These are phyloP conservation scores for Amphibalanus amphitrite DNA, from an alignment of 1,140 invertebrate species.

Conservation along the genomic window DNA sequence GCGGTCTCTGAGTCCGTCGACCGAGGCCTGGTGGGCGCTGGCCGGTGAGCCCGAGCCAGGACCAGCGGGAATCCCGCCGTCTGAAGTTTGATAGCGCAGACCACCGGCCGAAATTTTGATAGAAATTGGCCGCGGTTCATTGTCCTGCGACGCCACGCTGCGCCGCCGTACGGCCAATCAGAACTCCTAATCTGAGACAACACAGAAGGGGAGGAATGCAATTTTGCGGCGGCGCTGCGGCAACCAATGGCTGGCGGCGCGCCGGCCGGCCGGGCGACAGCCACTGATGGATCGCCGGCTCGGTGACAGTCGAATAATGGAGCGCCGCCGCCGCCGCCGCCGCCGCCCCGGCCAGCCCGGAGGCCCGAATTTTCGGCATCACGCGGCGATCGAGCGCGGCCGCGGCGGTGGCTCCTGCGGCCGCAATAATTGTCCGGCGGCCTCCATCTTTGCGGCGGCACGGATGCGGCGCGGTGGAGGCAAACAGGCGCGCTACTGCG, in stretches of 20 bases:
- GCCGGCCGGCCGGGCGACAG: neutral
- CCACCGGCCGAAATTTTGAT: too few relatives aligned
- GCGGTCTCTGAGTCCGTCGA: too few relatives aligned
- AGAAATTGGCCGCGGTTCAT: too few relatives aligned
- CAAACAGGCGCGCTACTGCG: neutral
- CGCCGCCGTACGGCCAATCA: neutral
- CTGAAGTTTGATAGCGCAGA: too few relatives aligned
- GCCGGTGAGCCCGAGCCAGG: too few relatives aligned
- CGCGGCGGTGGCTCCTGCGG: too few relatives aligned
- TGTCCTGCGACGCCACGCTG: neutral
- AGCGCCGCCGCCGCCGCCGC: neutral
- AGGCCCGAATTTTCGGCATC: neutral
- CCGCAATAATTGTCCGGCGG: neutral
- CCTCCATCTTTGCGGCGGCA: neutral
- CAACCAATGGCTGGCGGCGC: neutral
- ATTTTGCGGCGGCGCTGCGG: neutral
- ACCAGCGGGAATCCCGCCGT: too few relatives aligned
- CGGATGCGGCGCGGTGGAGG: too few relatives aligned
- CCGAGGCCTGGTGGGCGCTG: too few relatives aligned
- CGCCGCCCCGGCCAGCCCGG: too few relatives aligned
- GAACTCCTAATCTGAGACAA: neutral
- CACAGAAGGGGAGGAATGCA: neutral
- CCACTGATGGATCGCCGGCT: neutral
- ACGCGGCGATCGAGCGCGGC: neutral
- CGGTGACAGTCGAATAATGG: neutral